Evolutionary conservation across 1,140 invertebrate genomes (phyloP).

Genomic region (Episyrphus balteatus): DNA sequence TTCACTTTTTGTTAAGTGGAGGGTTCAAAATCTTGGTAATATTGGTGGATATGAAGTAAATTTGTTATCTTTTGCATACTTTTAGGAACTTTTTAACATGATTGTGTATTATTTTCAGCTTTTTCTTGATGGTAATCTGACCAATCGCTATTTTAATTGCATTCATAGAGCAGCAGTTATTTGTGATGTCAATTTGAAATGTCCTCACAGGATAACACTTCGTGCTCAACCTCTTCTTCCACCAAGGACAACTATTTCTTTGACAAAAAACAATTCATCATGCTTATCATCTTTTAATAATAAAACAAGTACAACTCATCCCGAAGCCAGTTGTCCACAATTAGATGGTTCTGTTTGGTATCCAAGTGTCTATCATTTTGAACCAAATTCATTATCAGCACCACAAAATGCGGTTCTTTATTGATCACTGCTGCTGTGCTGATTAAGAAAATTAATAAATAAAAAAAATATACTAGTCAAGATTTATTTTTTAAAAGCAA

Average conservation of each 20-base stretch:
- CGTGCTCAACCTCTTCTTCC: conserved; percentile 13
- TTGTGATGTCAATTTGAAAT: conserved; percentile 21
- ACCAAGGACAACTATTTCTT: background rate
- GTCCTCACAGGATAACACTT: conserved; percentile 20
- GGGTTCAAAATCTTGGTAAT: conserved; percentile 18
- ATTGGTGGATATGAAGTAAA: conserved; percentile 28
- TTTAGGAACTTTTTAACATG: background rate
- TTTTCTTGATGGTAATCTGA: conserved; percentile 29
- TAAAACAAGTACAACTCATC: no score
- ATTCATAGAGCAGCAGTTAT: conserved; percentile 26
- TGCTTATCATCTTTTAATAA: no score
- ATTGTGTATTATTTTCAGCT: conserved; percentile 10
- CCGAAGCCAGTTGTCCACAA: no score
- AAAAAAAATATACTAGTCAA: no score
- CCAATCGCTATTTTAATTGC: conserved; percentile 23
- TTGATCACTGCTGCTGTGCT: no score
- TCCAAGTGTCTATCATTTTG: no score
- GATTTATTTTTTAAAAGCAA: no score
- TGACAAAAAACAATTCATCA: background rate
- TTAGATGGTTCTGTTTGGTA: no score
- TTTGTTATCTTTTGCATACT: background rate
- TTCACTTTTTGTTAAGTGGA: conserved; percentile 26
- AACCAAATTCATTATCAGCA: no score
- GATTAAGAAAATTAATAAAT: no score
- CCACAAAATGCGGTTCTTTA: no score